Evolutionary conservation across 53 echinoderm and acorn worm genomes (phyloP).

Genomic region (Actinopyga echinites): DNA sequence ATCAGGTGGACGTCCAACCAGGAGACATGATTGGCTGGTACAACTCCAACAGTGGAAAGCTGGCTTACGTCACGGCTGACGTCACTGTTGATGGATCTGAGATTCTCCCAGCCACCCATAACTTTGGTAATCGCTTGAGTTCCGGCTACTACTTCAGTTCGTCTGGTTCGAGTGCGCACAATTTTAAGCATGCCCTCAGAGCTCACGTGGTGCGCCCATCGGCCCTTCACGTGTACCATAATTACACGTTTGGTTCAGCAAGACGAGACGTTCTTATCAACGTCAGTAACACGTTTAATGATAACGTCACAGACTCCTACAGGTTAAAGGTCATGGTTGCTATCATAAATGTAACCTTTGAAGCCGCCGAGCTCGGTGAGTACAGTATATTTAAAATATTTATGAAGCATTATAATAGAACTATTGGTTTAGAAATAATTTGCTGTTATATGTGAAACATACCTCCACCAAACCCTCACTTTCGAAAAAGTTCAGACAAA

Average conservation of each 20-base stretch:
- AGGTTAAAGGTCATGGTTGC: slow-evolving; percentile 71
- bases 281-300: slow-evolving; percentile 51
- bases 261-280: slow-evolving; percentile 63
- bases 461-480: no score
- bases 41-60: slow-evolving; percentile 74
- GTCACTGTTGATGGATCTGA: slow-evolving; percentile 64
- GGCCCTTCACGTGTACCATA: slow-evolving; percentile 76
- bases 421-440: not conserved
- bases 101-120: slow-evolving; percentile 58
- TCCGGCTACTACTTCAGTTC: slow-evolving; percentile 63
- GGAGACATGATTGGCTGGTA: slow-evolving; percentile 92
- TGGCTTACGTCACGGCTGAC: slow-evolving; percentile 69
- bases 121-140: slow-evolving; percentile 57
- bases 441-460: no score
- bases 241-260: slow-evolving; percentile 71
- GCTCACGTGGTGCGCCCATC: slow-evolving; percentile 87
- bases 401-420: not conserved
- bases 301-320: slow-evolving; percentile 54
- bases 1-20: slow-evolving; percentile 65
- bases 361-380: slow-evolving; percentile 70
- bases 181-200: slow-evolving; percentile 68
- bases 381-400: not conserved
- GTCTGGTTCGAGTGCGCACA: slow-evolving; percentile 63
- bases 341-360: slow-evolving; percentile 62
- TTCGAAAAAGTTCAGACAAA: no score